Base-by-base conservation (phyloP, 2,888 invertebrate genomes). In the Drosophila mimetica region DNA sequence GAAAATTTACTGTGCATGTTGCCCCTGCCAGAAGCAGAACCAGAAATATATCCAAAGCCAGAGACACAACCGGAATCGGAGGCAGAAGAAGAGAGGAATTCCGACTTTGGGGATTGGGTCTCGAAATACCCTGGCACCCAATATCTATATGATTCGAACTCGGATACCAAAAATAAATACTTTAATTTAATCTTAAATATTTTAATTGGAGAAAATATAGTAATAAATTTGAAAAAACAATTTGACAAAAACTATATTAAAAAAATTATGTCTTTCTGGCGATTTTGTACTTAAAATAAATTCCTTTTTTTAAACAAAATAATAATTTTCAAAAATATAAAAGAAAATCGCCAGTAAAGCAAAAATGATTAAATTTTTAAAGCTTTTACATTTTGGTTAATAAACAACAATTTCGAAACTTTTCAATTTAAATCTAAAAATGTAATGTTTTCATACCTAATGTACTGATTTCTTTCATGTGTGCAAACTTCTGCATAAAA, bases 1-100 rank as follows among this genome's bases (percentile, higher is more conserved):
- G 87, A 86, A 86, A 81, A 81, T 86, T 86, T 81, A 81, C 85
- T 81, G 76, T 81, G 73, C 87, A 77, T 81, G 81, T 84, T 78
- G 75, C 82, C 81, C 84, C 63, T 84, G 87, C 81, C 85, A 81
- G 75, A 44, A 39, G 28, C 69, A 36, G 51, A 46, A 39, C 39
- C 69, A 36, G 51, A 32, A 59, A 63, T 61, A 63, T 50, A 63
- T 50, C 54, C 65, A 74, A 42, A 28, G 28, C 32, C 67, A 67
- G 66, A 44, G 37, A 22, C 53, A 65, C 57, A 34, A 54, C 14
- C 51, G 53, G 44, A 47, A 41, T 37, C 44, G 9, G 41, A 63
- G 50, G n/a, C 25, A 47, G 65, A 42, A 42, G 32, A 41, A 42
- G 52, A 64, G 36, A 25, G 22, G 16, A 16, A 8, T 11, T 6